Evolutionary conservation across 2,888 invertebrate genomes (phyloP), one percentile per base, ranked within the genome.

Genomic region (Orgyia antiqua): DNA sequence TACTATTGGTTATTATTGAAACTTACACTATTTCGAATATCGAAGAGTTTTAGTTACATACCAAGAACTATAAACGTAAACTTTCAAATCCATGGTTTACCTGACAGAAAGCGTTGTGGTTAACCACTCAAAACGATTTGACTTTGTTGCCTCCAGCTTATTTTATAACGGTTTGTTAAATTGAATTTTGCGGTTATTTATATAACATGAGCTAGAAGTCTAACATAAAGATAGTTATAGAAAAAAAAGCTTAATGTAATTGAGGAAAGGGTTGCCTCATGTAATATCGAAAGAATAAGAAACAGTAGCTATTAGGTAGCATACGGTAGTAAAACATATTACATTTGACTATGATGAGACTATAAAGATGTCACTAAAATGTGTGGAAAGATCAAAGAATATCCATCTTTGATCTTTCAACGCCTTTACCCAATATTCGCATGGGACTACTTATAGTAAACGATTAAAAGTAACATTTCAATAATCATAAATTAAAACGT

Each of bases 111-210:
- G 66, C 63, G 53, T 46, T 77, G 84, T 57, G 83, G 84, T 79
- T 83, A 82, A 83, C 84, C 84, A 68, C 80, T 69, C 71, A 77
- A 82, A 83, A 70, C 79, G 78, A 73, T 83, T 79, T 71, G 73
- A 82, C 79, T 80, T 74, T 77, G 78, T 82, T 69, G 74, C 79
- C 71, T 72, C 44, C 54, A 79, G 77, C 72, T 79, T 78, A 82
- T 84, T 82, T 77, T 79, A 78, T 84, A 84, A 84, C 86, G 83
- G 86, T 74, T 65, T 71, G 77, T 72, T 66, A 72, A 80, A 86
- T 84, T 84, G 86, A 86, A 84, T 83, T 84, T 67, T 84, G 86
- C 75, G 86, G 86, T 86, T 83, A 78, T 83, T 83, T 84, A 83
- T 84, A 77, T 80, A 76, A 73, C 72, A 75, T 57, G 58, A 63